Conservation (phyloP, 1,140 invertebrate species). For the Drosophila burlai region DNA sequence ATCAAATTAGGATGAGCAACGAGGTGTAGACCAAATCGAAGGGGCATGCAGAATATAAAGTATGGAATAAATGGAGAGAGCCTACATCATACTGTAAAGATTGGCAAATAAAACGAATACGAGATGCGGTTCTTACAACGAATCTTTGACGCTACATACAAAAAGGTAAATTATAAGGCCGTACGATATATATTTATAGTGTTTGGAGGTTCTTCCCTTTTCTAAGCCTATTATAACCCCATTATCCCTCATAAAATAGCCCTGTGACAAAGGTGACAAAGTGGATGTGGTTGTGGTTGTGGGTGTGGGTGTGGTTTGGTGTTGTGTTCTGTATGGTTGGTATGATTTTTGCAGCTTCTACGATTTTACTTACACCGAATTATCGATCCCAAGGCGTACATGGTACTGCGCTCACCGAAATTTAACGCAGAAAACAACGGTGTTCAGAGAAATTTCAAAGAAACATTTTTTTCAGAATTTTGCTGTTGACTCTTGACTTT, state of each 20-base stretch:
- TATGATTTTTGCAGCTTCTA: conserved; percentile 40
- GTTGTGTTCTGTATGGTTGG: conserved; percentile 13
- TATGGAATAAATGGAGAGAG: conserved; percentile 43
- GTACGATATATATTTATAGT: conserved; percentile 36
- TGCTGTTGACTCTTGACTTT: conserved; percentile 53
- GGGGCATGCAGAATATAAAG: conserved; percentile 56
- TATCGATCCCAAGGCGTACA: conserved; percentile 94
- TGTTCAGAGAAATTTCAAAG: conserved; percentile 67
- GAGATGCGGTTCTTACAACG: conserved; percentile 47
- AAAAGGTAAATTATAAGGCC: conserved; percentile 34
- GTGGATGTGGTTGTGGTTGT: conserved; percentile 32
- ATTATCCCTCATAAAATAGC: not conserved
- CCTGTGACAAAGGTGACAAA: conserved; percentile 20
- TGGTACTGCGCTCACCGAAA: conserved; percentile 87
- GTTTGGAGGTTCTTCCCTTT: conserved; percentile 20
- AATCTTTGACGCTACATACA: conserved; percentile 45
- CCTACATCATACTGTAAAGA: conserved; percentile 43
- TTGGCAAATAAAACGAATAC: conserved; percentile 55
- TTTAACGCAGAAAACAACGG: conserved; percentile 49
- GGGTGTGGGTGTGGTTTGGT: conserved; percentile 27
- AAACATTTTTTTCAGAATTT: conserved; percentile 62
- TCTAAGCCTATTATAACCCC: not conserved
- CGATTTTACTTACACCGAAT: conserved; percentile 93
- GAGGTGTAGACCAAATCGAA: conserved; percentile 44
- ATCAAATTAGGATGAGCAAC: conserved; percentile 44